Conservation (phyloP, 2,797 vertebrate species). For the Gallinago nigripennis region DNA sequence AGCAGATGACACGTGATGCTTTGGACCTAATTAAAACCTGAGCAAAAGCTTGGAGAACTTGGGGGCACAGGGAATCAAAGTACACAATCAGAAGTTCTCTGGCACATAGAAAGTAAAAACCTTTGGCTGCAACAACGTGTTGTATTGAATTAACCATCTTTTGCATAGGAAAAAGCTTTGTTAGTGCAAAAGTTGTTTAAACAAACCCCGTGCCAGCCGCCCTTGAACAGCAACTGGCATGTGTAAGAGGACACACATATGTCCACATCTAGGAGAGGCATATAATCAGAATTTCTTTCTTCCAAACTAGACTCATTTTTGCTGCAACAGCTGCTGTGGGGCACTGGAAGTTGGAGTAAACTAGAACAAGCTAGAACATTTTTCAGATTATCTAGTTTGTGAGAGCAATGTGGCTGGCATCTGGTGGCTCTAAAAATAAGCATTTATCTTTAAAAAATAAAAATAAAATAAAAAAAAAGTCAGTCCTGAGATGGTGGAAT, state of each 20-base stretch:
- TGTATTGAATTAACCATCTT: not conserved
- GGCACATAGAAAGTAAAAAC: fast-evolving
- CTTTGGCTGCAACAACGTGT: not conserved
- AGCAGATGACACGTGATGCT: not conserved
- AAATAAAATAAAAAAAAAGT: not conserved
- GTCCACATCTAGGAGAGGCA: not conserved
- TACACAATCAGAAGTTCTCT: not conserved
- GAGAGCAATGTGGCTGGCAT: not conserved
- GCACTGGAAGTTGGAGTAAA: not conserved
- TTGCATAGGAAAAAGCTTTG: not conserved
- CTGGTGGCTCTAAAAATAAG: slow-evolving; percentile 24
- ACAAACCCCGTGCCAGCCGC: not conserved
- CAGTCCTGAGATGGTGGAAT: slow-evolving; percentile 2
- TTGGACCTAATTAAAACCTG: not conserved
- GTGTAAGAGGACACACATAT: not conserved
- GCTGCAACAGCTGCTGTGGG: not conserved
- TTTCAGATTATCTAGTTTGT: not conserved
- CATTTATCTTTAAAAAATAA: not conserved
- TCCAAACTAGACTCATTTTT: not conserved
- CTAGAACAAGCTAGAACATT: slow-evolving; percentile 10
- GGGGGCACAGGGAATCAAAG: not conserved
- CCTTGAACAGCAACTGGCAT: not conserved
- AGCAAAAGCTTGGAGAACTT: not conserved
- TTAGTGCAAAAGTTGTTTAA: not conserved
- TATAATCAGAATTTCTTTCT: not conserved